phyloP scores from a whole-genome alignment of 2,113 vertebrate species.

The cattle (Bos taurus) region ARS-UCD2.0 NC_037354.1:18031001-18031500 shows the following conservation, averaged over 20 bases:
- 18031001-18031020: neutral
- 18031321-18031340: neutral
- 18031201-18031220: neutral
- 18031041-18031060: neutral
- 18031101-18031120: neutral
- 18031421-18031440: neutral
- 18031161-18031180: neutral
- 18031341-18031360: neutral
- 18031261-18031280: neutral
- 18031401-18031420: neutral
- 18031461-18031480: neutral
- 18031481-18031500: neutral
- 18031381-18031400: neutral
- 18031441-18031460: neutral
- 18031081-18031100: neutral
- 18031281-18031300: neutral
- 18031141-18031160: neutral
- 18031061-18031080: neutral
- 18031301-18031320: neutral
- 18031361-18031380: neutral
- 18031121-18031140: neutral
- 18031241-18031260: neutral
- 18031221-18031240: neutral
- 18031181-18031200: neutral
- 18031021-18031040: neutral